Conservation (phyloP, 2,888 invertebrate genomes). For the Eurytoma adleriae region DNA sequence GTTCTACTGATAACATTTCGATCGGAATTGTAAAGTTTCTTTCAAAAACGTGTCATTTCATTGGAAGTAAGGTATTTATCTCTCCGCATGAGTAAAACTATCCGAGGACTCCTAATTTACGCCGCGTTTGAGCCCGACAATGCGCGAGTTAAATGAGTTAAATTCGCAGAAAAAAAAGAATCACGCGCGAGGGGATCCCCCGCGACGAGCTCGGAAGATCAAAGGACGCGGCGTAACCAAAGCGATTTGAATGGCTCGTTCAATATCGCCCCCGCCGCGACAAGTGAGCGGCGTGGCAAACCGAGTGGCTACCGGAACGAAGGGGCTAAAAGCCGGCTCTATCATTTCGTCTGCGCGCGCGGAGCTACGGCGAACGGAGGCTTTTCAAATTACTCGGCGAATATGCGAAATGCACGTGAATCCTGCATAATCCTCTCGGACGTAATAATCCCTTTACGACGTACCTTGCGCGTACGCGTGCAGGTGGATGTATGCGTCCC, state of each 20-base stretch:
- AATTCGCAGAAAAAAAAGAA: too few species aligned
- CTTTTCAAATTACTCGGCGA: constrained; percentile 26
- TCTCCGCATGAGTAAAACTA: too few species aligned
- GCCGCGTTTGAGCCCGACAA: too few species aligned
- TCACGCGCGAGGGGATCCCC: too few species aligned
- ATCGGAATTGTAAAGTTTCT: too few species aligned
- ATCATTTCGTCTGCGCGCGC: background rate
- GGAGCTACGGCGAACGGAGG: background rate
- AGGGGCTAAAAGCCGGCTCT: background rate
- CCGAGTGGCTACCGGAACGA: background rate
- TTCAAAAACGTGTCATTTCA: too few species aligned
- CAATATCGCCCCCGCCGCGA: background rate
- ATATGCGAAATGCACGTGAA: constrained; percentile 24
- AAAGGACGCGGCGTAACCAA: background rate
- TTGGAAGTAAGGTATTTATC: too few species aligned
- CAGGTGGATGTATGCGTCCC: background rate
- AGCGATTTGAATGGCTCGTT: background rate
- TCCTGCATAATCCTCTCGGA: constrained; percentile 18
- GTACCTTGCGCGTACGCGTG: background rate
- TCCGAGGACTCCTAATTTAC: too few species aligned
- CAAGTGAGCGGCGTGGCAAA: background rate
- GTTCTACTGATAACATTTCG: too few species aligned
- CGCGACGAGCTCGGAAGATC: background rate
- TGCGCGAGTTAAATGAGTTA: too few species aligned
- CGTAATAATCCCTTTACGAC: constrained; percentile 21